phyloP scores from a whole-genome alignment of 2,113 vertebrate genomes.

The Phylloscopus whistleri region DNA sequence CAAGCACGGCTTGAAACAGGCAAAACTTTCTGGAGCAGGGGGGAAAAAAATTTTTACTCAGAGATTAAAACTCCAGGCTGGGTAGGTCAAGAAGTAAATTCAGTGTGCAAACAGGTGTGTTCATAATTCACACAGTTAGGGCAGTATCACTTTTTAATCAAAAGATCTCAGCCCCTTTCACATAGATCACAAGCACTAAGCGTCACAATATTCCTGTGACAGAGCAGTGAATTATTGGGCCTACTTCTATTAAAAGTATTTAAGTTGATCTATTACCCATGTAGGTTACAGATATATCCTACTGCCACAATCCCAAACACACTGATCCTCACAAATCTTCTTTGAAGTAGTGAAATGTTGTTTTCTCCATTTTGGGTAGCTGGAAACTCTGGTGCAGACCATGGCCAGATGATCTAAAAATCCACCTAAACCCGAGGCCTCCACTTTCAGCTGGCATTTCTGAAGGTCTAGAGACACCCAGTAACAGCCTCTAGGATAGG shows the following conservation, averaged over 20 bases:
- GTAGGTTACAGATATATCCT: slow-evolving; percentile 11
- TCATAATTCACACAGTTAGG: background rate
- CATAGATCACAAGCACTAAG: slow-evolving; percentile 25
- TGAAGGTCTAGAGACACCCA: background rate
- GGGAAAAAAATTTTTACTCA: background rate
- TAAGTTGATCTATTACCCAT: slow-evolving; percentile 39
- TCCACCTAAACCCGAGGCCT: background rate
- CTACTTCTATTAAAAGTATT: slow-evolving; percentile 35
- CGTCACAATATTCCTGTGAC: background rate
- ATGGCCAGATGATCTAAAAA: background rate
- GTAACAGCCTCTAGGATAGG: background rate
- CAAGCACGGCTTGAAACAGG: fast-evolving
- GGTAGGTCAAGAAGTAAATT: background rate
- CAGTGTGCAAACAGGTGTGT: background rate
- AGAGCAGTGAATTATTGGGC: background rate
- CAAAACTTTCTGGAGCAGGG: background rate
- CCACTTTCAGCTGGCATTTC: background rate
- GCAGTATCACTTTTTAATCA: slow-evolving; percentile 43
- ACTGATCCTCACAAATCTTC: slow-evolving; percentile 41
- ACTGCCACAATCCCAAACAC: slow-evolving; percentile 1
- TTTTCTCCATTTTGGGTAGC: slow-evolving; percentile 1
- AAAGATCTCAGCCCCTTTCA: slow-evolving; percentile 28
- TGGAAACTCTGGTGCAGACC: background rate
- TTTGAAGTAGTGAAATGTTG: background rate
- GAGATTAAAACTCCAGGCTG: background rate